Evolutionary conservation across 2,113 vertebrate genomes (phyloP), one percentile per base, ranked within the genome.

Genomic region (Dendropsophus ebraccatus): DNA sequence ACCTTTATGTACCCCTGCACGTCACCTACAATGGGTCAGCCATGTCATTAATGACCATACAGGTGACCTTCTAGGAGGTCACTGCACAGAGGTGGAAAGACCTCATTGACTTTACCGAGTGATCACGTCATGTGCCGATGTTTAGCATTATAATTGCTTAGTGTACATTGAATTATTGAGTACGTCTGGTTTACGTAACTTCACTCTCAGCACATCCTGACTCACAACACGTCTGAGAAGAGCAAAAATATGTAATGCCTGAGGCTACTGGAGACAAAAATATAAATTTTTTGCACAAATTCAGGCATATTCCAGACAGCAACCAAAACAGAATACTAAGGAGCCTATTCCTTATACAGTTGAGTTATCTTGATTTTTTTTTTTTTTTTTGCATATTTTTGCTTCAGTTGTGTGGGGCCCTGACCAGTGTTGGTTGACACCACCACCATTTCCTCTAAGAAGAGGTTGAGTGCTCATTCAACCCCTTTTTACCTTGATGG

Each of bases 241-340:
- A 77, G 74, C 25, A 77, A 77, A 77, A 52, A 49, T 77, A 52
- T 77, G 74, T 77, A 50, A n/a, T 17, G 25, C 74, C 47, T 49
- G 25, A 49, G 49, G 74, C 74, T 21, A 32, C 6, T 12, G 17
- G 19, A 52, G 74, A 77, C 8, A 30, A 13, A 45, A 52, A 45
- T 28, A 77, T 77, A 23, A 77, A 52, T 52, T 17, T 75, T 49
- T 28, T 49, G 19, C 41, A 21, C 72, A 75, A 13, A 30, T 32
- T 52, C 47, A 52, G 17, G 8, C 47, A 17, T 25, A 12, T 76
- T 47, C 10, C 37, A 17, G 47, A 19, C 73, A n/a, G n/a, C n/a
- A n/a, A n/a, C n/a, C n/a, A n/a, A n/a, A n/a, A n/a, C n/a, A 32
- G 74, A 70, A 37, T 70, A 17, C 37, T 35, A 37, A 70, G 30